Base-by-base conservation (phyloP, 2,888 invertebrate genomes). In the Melinaea menophilus region DNA sequence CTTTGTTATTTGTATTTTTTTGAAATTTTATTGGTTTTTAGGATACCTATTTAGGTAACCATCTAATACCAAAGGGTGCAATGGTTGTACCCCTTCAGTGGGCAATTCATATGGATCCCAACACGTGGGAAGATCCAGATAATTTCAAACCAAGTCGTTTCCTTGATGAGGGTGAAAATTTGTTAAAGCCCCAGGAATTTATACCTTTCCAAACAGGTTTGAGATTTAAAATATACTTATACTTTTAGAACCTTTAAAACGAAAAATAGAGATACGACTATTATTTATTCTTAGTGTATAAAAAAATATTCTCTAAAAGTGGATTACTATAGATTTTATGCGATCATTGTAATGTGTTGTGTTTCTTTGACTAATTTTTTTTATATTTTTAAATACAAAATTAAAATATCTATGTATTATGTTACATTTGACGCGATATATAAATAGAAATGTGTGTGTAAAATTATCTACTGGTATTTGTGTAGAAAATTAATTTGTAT, bases 151-250 rank as follows among this genome's bases (percentile, higher is more conserved):
- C 96, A 0, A 86, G 90, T 22, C 89, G 96, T 59, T 97, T 97
- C 77, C 79, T 97, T 4, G 86, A 91, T 55, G 84, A 91, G 0
- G 92, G 94, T 48, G 95, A 94, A 0, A 90, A 86, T 60, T 90
- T 95, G 66, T 75, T 84, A 3, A 94, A 93, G 65, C 93, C 94
- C 0, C 93, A 93, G 56, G 91, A 93, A 62, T 96, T 96, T 74
- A 93, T 97, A 73, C 96, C 97, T 0, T 97, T 96, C 78, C 97
- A 97, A 86, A 93, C 93, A 68, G 97, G 97, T 95, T 41, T 60
- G 9, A 60, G 22, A 22, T 22, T 22, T 22, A 22, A 22, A 22
- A 22, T 22, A 22, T 22, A 22, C 22, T 1, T 22, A 22, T 22
- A 22, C 22, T 22, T 22, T 22, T 22, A 22, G 22, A 22, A 22